Percentiles rank a stretch among this genome's conserved stretches.
Conservation (phyloP, 2,797 vertebrate species). For the Acrossocheilus wenchowensis region DNA sequence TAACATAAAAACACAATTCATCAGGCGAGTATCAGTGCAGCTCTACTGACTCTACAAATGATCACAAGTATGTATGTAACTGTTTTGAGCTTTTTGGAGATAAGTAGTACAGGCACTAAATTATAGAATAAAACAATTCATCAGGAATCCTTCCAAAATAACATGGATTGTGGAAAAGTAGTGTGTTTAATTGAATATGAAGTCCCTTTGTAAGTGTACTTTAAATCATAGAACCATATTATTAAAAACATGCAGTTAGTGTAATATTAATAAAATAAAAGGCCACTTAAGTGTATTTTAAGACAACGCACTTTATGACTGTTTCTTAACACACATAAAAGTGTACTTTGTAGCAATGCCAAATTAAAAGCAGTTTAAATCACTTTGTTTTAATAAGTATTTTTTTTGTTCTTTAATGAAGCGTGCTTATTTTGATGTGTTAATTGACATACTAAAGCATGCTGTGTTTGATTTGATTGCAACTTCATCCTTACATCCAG, state of each 20-base stretch:
- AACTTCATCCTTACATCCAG: not conserved
- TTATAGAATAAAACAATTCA: not conserved
- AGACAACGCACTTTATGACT: not conserved
- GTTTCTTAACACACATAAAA: not conserved
- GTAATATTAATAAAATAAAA: not conserved
- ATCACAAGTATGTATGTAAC: not conserved
- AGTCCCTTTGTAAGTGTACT: not conserved
- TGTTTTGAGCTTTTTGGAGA: not conserved
- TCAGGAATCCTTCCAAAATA: not conserved
- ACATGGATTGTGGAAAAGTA: not conserved
- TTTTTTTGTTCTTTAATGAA: not conserved
- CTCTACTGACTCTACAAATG: not conserved
- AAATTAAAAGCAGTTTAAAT: too few relatives aligned
- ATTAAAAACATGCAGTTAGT: not conserved
- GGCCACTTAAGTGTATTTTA: not conserved
- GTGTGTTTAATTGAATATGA: not conserved
- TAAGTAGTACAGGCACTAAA: not conserved
- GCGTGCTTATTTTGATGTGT: too few relatives aligned
- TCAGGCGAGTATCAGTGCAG: slow-evolving; percentile 12
- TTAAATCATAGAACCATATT: not conserved
- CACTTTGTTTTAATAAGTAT: too few relatives aligned
- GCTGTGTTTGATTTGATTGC: not conserved
- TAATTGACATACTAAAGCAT: too few relatives aligned
- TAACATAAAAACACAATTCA: slow-evolving; percentile 50
- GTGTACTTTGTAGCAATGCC: too few relatives aligned